Conservation (phyloP, 1,140 invertebrate species). For the Penaeus japonicus region DNA sequence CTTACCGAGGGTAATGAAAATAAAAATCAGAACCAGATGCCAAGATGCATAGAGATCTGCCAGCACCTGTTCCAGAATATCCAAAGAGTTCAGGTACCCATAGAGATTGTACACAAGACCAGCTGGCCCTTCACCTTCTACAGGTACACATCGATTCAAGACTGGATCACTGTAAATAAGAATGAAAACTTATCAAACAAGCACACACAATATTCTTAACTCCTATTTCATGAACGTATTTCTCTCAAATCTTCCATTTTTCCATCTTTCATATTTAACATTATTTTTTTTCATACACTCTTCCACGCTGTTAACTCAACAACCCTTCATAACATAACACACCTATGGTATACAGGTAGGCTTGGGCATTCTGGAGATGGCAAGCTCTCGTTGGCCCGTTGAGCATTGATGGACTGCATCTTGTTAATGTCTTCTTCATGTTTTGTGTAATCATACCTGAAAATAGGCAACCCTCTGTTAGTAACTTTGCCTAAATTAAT, state of each 20-base stretch:
- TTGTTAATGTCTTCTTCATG: constrained; percentile 28
- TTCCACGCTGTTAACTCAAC: too few relatives aligned
- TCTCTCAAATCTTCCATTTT: too few relatives aligned
- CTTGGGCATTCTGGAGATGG: not conserved
- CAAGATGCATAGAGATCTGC: constrained; percentile 48
- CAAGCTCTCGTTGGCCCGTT: not conserved
- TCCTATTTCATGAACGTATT: not conserved
- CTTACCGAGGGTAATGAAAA: constrained; percentile 41
- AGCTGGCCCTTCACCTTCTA: constrained; percentile 25
- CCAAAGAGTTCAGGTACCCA: constrained; percentile 45
- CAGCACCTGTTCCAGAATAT: constrained; percentile 42
- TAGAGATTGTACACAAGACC: constrained; percentile 45
- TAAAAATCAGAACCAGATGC: constrained; percentile 46
- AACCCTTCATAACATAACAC: not conserved
- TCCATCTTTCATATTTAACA: too few relatives aligned
- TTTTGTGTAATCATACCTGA: constrained; percentile 36
- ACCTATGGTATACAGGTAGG: constrained; percentile 29
- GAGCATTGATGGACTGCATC: not conserved
- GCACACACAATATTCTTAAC: not conserved
- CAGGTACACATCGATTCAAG: constrained; percentile 39
- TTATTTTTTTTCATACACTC: too few relatives aligned
- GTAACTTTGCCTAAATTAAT: too few relatives aligned
- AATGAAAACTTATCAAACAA: not conserved
- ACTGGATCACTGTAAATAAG: constrained; percentile 25
- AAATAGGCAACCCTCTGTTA: not conserved